These are phyloP conservation scores for Rhodeus uyekii DNA, from an alignment of 2,797 vertebrate species.

Conservation along the genomic window DNA sequence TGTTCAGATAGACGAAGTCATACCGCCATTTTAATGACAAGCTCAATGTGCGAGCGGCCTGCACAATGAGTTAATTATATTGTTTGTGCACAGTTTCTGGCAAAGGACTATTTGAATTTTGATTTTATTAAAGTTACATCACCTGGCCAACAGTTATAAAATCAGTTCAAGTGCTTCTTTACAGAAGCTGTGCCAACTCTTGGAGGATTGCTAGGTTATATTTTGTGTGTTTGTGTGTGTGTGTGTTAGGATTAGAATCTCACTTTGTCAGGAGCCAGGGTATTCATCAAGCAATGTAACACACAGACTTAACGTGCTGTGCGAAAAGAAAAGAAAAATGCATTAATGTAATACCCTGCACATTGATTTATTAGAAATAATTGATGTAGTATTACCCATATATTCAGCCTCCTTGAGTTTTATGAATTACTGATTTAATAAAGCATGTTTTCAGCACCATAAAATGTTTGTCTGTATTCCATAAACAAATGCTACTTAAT, in stretches of 20 bases:
- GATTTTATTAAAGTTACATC: slow-evolving; percentile 80
- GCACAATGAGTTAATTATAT: slow-evolving; percentile 78
- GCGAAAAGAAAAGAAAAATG: slow-evolving; percentile 60
- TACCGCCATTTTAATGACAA: slow-evolving; percentile 79
- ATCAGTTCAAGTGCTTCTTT: slow-evolving; percentile 76
- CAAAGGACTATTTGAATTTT: slow-evolving; percentile 74
- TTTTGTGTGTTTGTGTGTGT: slow-evolving; percentile 77
- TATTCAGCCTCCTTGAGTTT: slow-evolving; percentile 90
- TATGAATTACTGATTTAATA: slow-evolving; percentile 90
- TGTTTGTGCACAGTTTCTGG: slow-evolving; percentile 83
- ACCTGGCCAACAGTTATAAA: slow-evolving; percentile 82
- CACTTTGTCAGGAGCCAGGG: slow-evolving; percentile 74
- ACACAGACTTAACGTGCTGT: slow-evolving; percentile 80
- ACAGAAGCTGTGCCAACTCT: slow-evolving; percentile 85
- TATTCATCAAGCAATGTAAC: slow-evolving; percentile 76
- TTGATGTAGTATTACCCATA: slow-evolving; percentile 80
- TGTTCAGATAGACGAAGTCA: slow-evolving; percentile 83
- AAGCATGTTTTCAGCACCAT: slow-evolving; percentile 98
- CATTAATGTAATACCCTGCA: slow-evolving; percentile 71
- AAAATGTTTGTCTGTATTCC: slow-evolving; percentile 44
- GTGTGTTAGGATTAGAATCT: slow-evolving; percentile 85
- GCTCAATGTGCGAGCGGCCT: slow-evolving; percentile 89
- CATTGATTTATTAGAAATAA: slow-evolving; percentile 82
- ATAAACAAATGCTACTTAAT: slow-evolving; percentile 9
- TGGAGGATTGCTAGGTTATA: slow-evolving; percentile 84